These are phyloP conservation scores for Podiceps cristatus DNA, from an alignment of 2,113 vertebrate species.

Conservation along the genomic window DNA sequence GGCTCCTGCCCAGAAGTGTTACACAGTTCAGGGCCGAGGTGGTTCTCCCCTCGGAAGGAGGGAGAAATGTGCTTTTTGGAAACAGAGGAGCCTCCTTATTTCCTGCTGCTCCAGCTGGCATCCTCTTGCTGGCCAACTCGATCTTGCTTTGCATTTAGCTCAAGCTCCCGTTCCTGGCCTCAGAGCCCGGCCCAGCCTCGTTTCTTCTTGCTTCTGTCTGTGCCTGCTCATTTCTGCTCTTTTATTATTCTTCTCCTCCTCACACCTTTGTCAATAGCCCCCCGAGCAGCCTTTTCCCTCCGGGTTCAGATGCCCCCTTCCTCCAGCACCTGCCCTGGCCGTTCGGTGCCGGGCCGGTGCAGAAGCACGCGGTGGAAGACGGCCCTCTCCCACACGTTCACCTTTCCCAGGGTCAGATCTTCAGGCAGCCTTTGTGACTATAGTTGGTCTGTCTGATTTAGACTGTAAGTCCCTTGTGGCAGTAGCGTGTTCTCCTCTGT, in stretches of 20 bases:
- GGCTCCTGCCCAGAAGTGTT: neutral
- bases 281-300: neutral
- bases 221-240: neutral
- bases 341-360: neutral
- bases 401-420: conserved; percentile 67
- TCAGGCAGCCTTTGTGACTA: conserved; percentile 62
- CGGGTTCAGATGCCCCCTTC: neutral
- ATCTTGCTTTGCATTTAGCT: conserved; percentile 14
- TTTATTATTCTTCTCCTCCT: neutral
- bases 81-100: conserved; percentile 33
- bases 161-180: conserved; percentile 11
- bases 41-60: neutral
- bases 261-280: neutral
- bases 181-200: neutral
- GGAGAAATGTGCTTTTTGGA: conserved; percentile 11
- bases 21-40: neutral
- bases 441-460: conserved; percentile 53
- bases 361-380: neutral
- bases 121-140: conserved; percentile 29
- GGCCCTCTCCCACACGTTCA: conserved; percentile 32
- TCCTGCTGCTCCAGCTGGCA: conserved; percentile 60
- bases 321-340: neutral
- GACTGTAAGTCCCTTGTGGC: conserved; percentile 68
- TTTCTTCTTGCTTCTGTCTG: neutral
- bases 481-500: conserved; percentile 61